Conservation (phyloP, 2,113 vertebrate species). For the Prietella phreatophila region DNA sequence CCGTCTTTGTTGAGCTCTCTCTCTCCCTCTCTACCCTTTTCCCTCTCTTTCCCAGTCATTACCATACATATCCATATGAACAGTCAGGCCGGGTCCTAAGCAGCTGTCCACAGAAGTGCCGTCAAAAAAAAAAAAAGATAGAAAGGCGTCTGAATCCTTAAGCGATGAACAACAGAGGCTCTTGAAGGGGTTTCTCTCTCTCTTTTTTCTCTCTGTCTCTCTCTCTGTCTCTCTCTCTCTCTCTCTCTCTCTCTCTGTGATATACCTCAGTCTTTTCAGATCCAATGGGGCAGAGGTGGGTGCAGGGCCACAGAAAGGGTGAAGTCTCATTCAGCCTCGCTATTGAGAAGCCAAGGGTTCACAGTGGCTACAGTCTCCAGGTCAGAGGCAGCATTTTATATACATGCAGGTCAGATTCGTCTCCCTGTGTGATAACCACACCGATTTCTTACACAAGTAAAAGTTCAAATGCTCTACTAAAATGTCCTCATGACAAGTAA, state of each 20-base stretch:
- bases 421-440: background rate
- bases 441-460: background rate
- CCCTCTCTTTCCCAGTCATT: constrained; percentile 46
- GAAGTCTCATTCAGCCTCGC: constrained; percentile 24
- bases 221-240: constrained; percentile 12
- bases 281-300: constrained; percentile 38
- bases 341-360: constrained; percentile 31
- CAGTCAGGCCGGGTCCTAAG: constrained; percentile 42
- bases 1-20: constrained; percentile 51
- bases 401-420: constrained; percentile 27
- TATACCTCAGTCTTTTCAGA: constrained; percentile 41
- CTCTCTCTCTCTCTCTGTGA: constrained; percentile 33
- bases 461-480: background rate
- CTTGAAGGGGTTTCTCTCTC: constrained; percentile 41
- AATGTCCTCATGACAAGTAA: background rate
- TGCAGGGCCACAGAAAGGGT: constrained; percentile 35
- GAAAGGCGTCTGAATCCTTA: constrained; percentile 38
- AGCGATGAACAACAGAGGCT: constrained; percentile 45
- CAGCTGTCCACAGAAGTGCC: constrained; percentile 55
- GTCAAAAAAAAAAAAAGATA: constrained; percentile 36
- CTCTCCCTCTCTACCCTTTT: constrained; percentile 23
- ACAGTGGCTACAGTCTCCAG: constrained; percentile 30
- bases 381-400: constrained; percentile 34
- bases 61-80: constrained; percentile 61
- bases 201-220: background rate